phyloP scores from a whole-genome alignment of 2,113 vertebrate species.

The Sturnira hondurensis region DNA sequence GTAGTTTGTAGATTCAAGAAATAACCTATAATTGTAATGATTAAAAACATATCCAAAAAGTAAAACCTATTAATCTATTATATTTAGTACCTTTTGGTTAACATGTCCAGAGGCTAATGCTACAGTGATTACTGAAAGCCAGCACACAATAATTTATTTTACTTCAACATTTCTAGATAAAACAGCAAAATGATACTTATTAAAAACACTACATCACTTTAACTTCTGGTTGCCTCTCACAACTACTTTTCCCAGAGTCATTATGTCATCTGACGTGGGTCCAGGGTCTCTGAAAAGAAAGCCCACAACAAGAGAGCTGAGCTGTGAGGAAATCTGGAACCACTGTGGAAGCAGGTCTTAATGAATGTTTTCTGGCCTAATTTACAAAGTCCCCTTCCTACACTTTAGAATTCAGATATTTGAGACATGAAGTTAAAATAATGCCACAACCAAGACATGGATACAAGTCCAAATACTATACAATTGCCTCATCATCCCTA shows the following conservation, averaged over 20 bases:
- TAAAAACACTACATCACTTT: slow-evolving; percentile 3
- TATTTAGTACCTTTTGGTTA: slow-evolving; percentile 17
- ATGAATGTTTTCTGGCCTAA: not conserved
- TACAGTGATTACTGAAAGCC: not conserved
- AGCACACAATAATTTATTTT: not conserved
- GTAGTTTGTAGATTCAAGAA: not conserved
- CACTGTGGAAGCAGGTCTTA: not conserved
- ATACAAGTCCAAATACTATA: slow-evolving; percentile 29
- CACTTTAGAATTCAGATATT: slow-evolving; percentile 26
- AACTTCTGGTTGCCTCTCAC: not conserved
- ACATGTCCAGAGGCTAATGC: not conserved
- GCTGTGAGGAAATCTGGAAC: not conserved
- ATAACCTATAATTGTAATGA: not conserved
- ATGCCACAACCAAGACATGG: slow-evolving; percentile 21
- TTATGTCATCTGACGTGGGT: not conserved
- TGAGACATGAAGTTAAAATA: slow-evolving; percentile 37
- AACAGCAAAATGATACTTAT: not conserved
- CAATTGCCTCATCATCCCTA: slow-evolving; percentile 37
- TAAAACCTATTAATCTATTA: not conserved
- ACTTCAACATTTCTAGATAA: not conserved
- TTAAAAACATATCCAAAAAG: not conserved
- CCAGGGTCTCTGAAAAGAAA: not conserved
- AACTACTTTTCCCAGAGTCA: not conserved
- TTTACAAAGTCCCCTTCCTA: slow-evolving; percentile 20
- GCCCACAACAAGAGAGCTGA: not conserved